phyloP scores from a whole-genome alignment of 2,888 invertebrate genomes.

The Andrena chrysosceles region DNA sequence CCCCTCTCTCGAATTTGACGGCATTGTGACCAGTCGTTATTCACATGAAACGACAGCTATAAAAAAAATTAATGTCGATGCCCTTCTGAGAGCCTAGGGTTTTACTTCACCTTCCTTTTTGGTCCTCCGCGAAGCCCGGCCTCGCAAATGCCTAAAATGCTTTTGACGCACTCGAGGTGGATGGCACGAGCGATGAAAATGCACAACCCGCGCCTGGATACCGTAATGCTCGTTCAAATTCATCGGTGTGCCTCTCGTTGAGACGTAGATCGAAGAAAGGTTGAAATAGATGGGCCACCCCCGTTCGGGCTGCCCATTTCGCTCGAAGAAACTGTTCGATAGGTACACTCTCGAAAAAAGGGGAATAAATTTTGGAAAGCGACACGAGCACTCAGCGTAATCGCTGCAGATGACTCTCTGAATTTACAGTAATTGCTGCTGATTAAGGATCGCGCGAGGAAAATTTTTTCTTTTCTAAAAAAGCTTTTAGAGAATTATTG shows the following conservation, averaged over 20 bases:
- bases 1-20: slow-evolving; percentile 21
- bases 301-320: background rate
- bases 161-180: background rate
- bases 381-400: slow-evolving; percentile 21
- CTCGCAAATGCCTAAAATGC: slow-evolving; percentile 14
- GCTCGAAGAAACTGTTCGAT: background rate
- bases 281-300: slow-evolving; percentile 39
- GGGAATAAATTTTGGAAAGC: slow-evolving; percentile 12
- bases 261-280: slow-evolving; percentile 14
- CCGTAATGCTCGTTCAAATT: slow-evolving; percentile 68
- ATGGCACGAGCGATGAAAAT: slow-evolving; percentile 56
- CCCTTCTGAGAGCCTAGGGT: slow-evolving; percentile 7
- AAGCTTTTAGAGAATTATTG: background rate
- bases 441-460: background rate
- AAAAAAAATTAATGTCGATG: slow-evolving; percentile 39
- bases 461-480: too few relatives aligned
- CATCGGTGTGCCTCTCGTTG: slow-evolving; percentile 38
- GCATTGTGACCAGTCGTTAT: slow-evolving; percentile 45
- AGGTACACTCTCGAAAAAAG: background rate
- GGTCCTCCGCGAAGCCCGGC: background rate
- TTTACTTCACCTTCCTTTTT: slow-evolving; percentile 13
- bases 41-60: slow-evolving; percentile 25
- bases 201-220: slow-evolving; percentile 54
- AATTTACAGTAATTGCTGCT: slow-evolving; percentile 27
- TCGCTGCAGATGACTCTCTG: slow-evolving; percentile 2